These are phyloP conservation scores for Toxotes chatareus DNA, from an alignment of 2,113 vertebrate species.

Conservation along the genomic window DNA sequence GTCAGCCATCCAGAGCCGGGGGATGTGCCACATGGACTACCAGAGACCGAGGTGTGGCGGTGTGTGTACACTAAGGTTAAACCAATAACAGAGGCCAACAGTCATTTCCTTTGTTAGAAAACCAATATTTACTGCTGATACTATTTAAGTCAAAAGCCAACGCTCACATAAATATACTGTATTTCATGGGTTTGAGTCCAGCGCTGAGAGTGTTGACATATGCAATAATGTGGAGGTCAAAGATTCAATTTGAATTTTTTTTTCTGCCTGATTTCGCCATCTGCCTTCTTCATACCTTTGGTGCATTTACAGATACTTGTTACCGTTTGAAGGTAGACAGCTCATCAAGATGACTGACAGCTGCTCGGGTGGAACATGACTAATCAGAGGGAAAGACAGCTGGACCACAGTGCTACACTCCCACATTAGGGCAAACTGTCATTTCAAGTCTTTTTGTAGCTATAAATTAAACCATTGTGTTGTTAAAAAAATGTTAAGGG, in stretches of 20 bases:
- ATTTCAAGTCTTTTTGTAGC: neutral
- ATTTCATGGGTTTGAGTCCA: neutral
- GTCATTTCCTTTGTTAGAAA: neutral
- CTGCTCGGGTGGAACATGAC: neutral
- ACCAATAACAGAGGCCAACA: neutral
- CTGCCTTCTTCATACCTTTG: neutral
- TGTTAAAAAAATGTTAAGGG: neutral
- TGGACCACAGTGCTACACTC: neutral
- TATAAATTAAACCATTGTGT: neutral
- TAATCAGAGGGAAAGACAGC: neutral
- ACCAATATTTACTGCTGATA: neutral
- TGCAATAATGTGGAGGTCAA: neutral
- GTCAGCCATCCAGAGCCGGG: constrained; percentile 15
- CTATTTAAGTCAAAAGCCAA: neutral
- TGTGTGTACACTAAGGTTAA: neutral
- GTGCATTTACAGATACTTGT: neutral
- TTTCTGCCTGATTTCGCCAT: neutral
- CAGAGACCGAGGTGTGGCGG: neutral
- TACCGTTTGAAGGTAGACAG: constrained; percentile 2
- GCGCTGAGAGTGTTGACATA: neutral
- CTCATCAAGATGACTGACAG: constrained; percentile 21
- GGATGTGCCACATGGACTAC: neutral
- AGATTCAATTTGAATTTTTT: neutral
- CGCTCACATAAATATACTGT: neutral
- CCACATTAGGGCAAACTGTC: neutral